Evolutionary conservation across 2,888 invertebrate species (phyloP), one percentile per base, ranked within the genome.

Genomic region (Meiosimyza platycephala): DNA sequence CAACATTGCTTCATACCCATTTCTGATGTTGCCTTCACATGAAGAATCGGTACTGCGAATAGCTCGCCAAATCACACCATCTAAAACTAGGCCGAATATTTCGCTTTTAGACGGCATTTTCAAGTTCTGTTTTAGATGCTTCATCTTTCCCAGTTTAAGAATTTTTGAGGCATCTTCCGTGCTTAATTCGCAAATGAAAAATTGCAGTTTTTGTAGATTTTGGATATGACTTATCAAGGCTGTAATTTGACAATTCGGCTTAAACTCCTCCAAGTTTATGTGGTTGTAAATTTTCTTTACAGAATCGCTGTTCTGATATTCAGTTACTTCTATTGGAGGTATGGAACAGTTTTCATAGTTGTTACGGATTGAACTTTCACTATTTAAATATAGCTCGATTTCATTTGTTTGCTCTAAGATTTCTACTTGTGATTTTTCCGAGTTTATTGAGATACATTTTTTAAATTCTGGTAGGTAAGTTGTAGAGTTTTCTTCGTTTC

Each of bases 41-140:
- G 12, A 52, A n/a, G 48, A 18, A 11, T 74, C 67, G n/a, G 67
- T 55, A 12, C 69, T 16, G 4, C 76, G 73, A 1, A 76, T 73
- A 4, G 79, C 79, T 51, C 79, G 69, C 18, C 76, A 50, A 54
- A 79, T 77, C 9, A 75, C 70, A 7, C 76, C 71, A 47, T 79
- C 79, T 15, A 78, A 51, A 3, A 76, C 79, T 48, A 74, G 54
- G 7, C 79, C 79, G 57, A 79, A 79, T 9, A 79, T 60, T 59
- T 77, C 76, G 13, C 57, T 47, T 6, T 67, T 40, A 1, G 65
- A 28, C 2, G 78, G 78, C 66, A 76, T 15, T 3, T 40, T 16
- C 5, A 40, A 47, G 28, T 77, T 77, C 60, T 79, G 78, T 13
- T 71, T 73, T 7, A 78, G 63, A 54, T 76, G 72, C 13, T 76